A percentile compares a stretch with the other conserved stretches of the same genome.
These are phyloP conservation scores for Rhipidura dahli DNA, from an alignment of 2,113 vertebrate genomes.

Conservation along the genomic window DNA sequence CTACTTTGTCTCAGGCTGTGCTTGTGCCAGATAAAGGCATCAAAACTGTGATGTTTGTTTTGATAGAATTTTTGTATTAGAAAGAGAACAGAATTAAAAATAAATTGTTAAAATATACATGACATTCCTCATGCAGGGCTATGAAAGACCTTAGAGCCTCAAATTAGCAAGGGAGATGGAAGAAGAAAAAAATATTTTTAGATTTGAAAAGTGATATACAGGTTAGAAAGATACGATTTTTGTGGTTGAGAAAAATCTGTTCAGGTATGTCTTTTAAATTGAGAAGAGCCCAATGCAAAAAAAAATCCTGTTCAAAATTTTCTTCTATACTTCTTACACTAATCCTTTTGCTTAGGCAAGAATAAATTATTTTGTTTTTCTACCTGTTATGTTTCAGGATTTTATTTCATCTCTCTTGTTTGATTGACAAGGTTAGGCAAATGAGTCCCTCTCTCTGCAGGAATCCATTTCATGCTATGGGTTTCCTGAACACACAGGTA, in stretches of 20 bases:
- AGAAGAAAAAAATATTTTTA: background rate
- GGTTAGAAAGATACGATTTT: background rate
- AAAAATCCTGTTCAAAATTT: background rate
- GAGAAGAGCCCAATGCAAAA: background rate
- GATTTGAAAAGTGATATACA: background rate
- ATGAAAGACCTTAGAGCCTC: background rate
- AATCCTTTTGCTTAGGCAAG: background rate
- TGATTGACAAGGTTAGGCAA: background rate
- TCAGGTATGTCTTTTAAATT: background rate
- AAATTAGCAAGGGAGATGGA: background rate
- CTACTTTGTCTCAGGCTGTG: background rate
- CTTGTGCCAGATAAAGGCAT: background rate
- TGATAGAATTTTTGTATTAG: background rate
- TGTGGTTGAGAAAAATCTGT: background rate
- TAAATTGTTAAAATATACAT: background rate
- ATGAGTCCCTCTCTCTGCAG: background rate
- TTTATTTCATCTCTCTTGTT: background rate
- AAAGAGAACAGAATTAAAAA: background rate
- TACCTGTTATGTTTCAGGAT: background rate
- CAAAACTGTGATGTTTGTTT: background rate
- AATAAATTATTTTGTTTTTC: background rate
- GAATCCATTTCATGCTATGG: background rate
- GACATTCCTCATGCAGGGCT: background rate
- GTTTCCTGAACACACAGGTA: background rate
- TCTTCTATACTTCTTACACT: background rate